Evolutionary conservation across 1,140 invertebrate species (phyloP), one percentile per base, ranked within the genome.

Genomic region (Harpegnathos saltator): DNA sequence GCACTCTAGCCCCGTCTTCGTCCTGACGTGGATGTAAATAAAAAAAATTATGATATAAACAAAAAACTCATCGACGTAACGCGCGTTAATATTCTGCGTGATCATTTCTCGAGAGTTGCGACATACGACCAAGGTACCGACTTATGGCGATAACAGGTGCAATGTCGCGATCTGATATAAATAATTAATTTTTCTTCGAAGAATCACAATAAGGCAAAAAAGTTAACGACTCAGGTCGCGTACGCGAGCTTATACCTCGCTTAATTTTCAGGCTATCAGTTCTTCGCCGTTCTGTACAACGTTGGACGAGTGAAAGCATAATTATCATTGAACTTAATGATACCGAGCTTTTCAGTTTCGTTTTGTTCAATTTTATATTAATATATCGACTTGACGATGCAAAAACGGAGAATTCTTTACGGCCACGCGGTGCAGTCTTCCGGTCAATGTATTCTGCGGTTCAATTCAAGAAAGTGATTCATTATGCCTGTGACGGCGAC

Each of bases 11-110:
- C 52, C 22, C 29, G 14, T 68, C 73, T n/a, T 22, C 33, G 14
- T 66, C 7, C 65, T 17, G 62, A 58, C 14, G 7, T 29, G 54
- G 58, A 75, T 58, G 22, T 44, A 69, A 80, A 75, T 24, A 63
- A 63, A 63, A 58, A 58, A 77, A 3, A 5, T 1, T 15, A n/a
- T 11, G 48, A n/a, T 44, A n/a, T 44, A 38, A 12, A 29, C 5
- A 7, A 29, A n/a, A 5, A 62, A 17, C n/a, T 29, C 24, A 5
- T 1, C 19, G 69, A 44, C 38, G 7, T 3, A 9, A 7, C 38
- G 38, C 38, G 38, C 38, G 38, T 44, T 33, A 44, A 11, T 9
- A 44, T 44, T 44, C 29, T 12, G n/a, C 61, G 26, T n/a, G 19
- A 33, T 71, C 22, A 58, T 72, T 50, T 0, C 38, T 56, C 15